Evolutionary conservation across 1,140 invertebrate species (phyloP).

Genomic region (Conopomorpha cramerella): DNA sequence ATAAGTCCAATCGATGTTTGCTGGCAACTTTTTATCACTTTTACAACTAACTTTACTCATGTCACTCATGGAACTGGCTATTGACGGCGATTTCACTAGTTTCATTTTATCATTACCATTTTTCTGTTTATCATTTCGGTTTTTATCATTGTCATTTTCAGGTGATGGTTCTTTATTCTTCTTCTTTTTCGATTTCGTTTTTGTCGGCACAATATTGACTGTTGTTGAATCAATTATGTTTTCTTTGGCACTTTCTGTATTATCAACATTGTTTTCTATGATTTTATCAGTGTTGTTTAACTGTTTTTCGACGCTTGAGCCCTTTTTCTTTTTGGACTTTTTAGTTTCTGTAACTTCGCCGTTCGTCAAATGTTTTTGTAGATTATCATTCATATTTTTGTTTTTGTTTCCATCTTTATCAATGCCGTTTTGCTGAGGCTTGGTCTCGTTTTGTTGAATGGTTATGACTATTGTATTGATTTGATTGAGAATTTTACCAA

Average conservation of each 20-base stretch:
- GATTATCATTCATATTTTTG: too few relatives aligned
- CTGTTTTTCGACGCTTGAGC: conserved; percentile 4
- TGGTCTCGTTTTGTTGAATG: conserved; percentile 11
- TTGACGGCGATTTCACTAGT: conserved; percentile 18
- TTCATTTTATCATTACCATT: conserved; percentile 8
- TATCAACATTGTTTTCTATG: conserved; percentile 11
- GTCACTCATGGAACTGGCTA: conserved; percentile 34
- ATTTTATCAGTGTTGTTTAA: conserved; percentile 6
- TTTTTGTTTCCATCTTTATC: conserved; percentile 8
- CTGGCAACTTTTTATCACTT: conserved; percentile 11
- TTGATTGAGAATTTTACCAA: too few relatives aligned
- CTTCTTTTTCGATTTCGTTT: conserved; percentile 9
- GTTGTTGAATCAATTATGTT: conserved; percentile 11
- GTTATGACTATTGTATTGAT: too few relatives aligned
- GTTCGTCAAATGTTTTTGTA: too few relatives aligned
- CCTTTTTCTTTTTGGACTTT: conserved; percentile 4
- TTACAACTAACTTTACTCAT: conserved; percentile 21
- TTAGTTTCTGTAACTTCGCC: conserved; percentile 2
- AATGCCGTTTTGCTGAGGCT: conserved; percentile 5
- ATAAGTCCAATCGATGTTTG: conserved; percentile 16
- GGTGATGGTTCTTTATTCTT: too few relatives aligned
- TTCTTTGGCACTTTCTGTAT: conserved; percentile 10
- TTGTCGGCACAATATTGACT: conserved; percentile 2
- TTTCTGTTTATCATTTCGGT: conserved; percentile 8
- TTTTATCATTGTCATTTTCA: conserved; percentile 18